Percentiles rank a stretch among this genome's conserved stretches.
phyloP scores from a whole-genome alignment of 2,113 vertebrate species.

The Barnardius zonarius region DNA sequence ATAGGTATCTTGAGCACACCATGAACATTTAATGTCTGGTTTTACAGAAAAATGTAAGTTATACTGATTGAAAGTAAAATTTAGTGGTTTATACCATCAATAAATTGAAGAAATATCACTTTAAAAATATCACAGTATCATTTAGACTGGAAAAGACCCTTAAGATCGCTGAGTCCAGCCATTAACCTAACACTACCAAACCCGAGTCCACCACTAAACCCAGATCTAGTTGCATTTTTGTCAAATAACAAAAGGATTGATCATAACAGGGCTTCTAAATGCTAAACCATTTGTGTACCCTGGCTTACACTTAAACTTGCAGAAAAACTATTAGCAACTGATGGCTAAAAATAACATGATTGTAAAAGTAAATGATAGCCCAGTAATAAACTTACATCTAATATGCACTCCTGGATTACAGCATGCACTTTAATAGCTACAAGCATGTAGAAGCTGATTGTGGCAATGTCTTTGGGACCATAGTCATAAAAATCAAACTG shows the following conservation, averaged over 20 bases:
- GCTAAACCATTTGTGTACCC: background rate
- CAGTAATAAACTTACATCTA: slow-evolving; percentile 75
- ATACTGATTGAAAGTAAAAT: background rate
- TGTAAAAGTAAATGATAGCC: background rate
- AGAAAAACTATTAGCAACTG: background rate
- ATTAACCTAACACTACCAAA: background rate
- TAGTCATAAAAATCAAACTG: slow-evolving; percentile 78
- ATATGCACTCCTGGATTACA: slow-evolving; percentile 83
- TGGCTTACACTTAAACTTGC: background rate
- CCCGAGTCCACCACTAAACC: background rate
- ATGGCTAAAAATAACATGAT: background rate
- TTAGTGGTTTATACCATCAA: background rate
- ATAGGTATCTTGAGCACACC: background rate
- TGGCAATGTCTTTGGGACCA: slow-evolving; percentile 82
- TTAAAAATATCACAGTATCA: background rate
- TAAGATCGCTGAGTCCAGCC: background rate
- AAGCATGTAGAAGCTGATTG: slow-evolving; percentile 84
- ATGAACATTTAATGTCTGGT: background rate
- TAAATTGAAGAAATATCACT: background rate
- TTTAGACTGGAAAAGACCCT: background rate
- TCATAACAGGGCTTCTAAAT: background rate
- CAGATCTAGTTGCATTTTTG: background rate
- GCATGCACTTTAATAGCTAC: slow-evolving; percentile 83
- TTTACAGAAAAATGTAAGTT: background rate
- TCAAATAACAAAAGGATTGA: background rate